Conservation (phyloP, 2,888 invertebrate species). For the Alitta virens region DNA sequence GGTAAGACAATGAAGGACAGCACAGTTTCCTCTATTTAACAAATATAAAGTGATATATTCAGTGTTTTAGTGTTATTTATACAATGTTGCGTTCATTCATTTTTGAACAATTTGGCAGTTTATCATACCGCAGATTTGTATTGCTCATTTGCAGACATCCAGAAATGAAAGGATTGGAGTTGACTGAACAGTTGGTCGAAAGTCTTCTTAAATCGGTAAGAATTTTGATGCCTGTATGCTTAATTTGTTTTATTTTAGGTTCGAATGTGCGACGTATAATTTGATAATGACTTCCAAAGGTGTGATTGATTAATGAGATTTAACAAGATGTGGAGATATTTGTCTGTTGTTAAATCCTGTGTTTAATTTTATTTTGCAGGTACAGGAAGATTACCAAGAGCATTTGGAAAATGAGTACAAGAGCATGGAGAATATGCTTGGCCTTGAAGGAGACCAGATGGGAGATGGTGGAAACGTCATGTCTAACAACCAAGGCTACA, state of each 20-base stretch:
- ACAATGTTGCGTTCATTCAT: too few relatives aligned
- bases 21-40: too few relatives aligned
- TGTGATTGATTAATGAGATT: neutral
- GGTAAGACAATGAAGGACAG: too few relatives aligned
- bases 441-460: neutral
- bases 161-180: neutral
- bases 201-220: neutral
- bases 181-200: neutral
- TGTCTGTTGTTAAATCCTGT: neutral
- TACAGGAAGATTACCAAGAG: neutral
- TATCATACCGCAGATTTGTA: too few relatives aligned
- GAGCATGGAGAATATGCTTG: slow-evolving; percentile 1
- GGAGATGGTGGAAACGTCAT: too few relatives aligned
- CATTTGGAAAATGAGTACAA: neutral
- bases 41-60: too few relatives aligned
- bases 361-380: neutral
- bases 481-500: too few relatives aligned
- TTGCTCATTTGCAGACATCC: neutral
- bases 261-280: neutral
- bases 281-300: neutral
- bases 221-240: too few relatives aligned
- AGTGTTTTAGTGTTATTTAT: too few relatives aligned
- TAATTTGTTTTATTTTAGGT: too few relatives aligned
- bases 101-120: too few relatives aligned
- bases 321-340: neutral